Evolutionary conservation across 2,888 invertebrate species (phyloP), one percentile per base, ranked within the genome.

Genomic region (Drosophila recens): DNA sequence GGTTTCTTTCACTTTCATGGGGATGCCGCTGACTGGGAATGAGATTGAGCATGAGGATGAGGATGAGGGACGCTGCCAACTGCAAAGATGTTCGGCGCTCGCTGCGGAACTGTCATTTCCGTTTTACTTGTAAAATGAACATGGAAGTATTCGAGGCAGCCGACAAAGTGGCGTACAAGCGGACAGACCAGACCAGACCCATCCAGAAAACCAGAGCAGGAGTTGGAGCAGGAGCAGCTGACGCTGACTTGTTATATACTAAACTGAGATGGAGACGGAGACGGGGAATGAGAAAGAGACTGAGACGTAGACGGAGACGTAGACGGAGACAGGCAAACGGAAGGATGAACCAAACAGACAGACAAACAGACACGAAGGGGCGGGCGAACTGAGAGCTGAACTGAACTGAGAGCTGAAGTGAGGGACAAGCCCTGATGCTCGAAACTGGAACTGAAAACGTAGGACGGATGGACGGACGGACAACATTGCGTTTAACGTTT

Each of bases 101-200:
- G 89, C 80, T 83, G 82, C 86, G 90, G 84, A 90, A 90, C 91
- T 91, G 90, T 91, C 90, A 90, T 91, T 91, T 91, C 91, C 91
- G 90, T 91, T 91, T 90, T 90, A 88, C 82, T 89, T 85, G 88
- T 86, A 82, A 89, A 88, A 79, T 80, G 87, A 88, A 87, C 87
- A 84, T 87, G 87, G 84, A 87, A 87, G 89, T 79, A 87, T 87
- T 87, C 84, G 82, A 86, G 83, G 80, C 83, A 83, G 85, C 85
- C 81, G 87, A 81, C 87, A 85, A 87, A 87, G 82, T 82, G 87
- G 79, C 72, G 75, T 75, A 81, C 79, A 75, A 49, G 68, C 75
- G 71, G 79, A 80, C 79, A 59, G 69, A 52, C 72, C 66, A 34
- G 54, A 20, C 54, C 65, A 56, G 61, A 63, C 51, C 67, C 38